phyloP scores from a whole-genome alignment of 2,888 invertebrate genomes.

The Calliopum simillimum region DNA sequence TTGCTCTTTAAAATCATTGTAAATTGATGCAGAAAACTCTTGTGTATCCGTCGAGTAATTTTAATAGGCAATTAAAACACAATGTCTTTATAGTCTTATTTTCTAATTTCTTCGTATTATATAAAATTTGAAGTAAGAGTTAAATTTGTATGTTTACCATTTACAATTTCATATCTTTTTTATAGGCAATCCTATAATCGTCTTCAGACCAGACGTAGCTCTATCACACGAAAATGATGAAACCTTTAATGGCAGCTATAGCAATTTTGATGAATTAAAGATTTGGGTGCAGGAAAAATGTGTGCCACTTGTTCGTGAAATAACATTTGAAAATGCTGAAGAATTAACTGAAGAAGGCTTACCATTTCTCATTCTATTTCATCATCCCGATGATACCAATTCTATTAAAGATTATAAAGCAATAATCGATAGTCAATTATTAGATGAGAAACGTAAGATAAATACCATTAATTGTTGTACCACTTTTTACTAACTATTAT shows the following conservation, averaged over 20 bases:
- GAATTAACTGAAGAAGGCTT: conserved; percentile 98
- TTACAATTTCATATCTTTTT: neutral
- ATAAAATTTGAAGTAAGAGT: no score
- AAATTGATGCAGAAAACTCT: no score
- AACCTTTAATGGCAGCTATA: conserved; percentile 80
- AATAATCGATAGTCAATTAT: conserved; percentile 80
- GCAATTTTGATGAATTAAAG: conserved; percentile 85
- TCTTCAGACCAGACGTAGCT: conserved; percentile 84
- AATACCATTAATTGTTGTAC: conserved; percentile 15
- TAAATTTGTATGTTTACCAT: neutral
- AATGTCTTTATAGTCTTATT: no score
- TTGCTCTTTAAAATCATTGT: neutral
- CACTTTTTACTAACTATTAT: conserved; percentile 9
- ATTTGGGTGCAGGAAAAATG: conserved; percentile 94
- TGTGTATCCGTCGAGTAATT: no score
- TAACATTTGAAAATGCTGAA: conserved; percentile 99
- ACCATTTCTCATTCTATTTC: conserved; percentile 97
- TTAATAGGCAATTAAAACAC: no score
- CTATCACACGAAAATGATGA: conserved; percentile 85
- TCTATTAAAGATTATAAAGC: conserved; percentile 89
- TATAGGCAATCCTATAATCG: conserved; percentile 81
- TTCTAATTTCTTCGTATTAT: no score
- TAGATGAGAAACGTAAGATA: conserved; percentile 90
- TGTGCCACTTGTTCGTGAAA: conserved; percentile 96
- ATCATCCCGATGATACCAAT: conserved; percentile 83